Evolutionary conservation across 2,888 invertebrate genomes (phyloP), one percentile per base, ranked within the genome.

Genomic region (Archaeoteleia sp.): DNA sequence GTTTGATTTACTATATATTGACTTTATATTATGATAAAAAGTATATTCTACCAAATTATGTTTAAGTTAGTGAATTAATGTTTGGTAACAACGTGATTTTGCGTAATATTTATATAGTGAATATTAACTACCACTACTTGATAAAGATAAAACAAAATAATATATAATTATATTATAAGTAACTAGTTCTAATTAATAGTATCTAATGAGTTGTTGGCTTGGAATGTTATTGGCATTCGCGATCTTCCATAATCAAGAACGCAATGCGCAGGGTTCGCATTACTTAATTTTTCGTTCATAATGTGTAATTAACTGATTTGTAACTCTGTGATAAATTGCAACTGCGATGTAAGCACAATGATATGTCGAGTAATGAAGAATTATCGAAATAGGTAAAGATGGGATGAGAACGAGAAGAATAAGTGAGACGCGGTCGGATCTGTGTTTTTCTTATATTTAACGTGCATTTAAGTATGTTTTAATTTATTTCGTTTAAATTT

Each of bases 281-380:
- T 46, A 34, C 34, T 34, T 46, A 42, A 42, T 25, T 25, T 6
- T 54, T 54, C 13, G 15, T 23, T 34, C 4, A 3, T 46, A 39
- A 23, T 9, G 4, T 27, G 4, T 46, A 51, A 51, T 27, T 37
- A 45, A 42, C 43, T 25, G 20, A 43, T 37, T 23, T 70, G 54
- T 10, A 57, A 54, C 48, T 63, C 72, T 74, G 72, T 71, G 72
- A 74, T 74, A 72, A 73, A 67, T 69, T 58, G 70, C 69, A 39
- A 30, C 29, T 39, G 71, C 70, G 66, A 66, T 45, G 58, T 42
- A 40, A 54, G 48, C 58, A 46, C 55, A 55, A 55, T 46, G 57
- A 57, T 57, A 35, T 57, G n/a, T n/a, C n/a, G 46, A 46, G 46
- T 46, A 46, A 57, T 25, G 29, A 54, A 34, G 35, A 43, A 55